Conservation (phyloP, 2,888 invertebrate genomes). For the Apamea monoglypha region DNA sequence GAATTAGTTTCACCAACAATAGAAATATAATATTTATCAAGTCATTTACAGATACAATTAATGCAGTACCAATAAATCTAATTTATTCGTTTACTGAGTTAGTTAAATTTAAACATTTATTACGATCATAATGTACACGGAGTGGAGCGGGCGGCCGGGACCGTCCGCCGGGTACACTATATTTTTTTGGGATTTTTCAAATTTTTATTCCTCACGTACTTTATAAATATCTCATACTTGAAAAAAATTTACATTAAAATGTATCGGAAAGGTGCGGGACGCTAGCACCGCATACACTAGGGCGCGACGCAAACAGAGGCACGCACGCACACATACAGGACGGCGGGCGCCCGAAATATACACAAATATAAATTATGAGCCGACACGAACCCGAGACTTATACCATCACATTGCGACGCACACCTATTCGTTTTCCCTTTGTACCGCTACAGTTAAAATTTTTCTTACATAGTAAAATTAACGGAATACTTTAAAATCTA, state of each 20-base stretch:
- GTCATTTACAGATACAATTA: conserved; percentile 89
- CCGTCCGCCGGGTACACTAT: conserved; percentile 77
- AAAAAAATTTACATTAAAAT: conserved; percentile 89
- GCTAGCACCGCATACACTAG: conserved; percentile 74
- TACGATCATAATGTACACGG: conserved; percentile 83
- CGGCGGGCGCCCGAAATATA: conserved; percentile 72
- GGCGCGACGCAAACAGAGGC: conserved; percentile 72
- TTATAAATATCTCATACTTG: conserved; percentile 90
- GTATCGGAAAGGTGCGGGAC: conserved; percentile 84
- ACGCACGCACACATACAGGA: conserved; percentile 75
- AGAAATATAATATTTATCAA: conserved; percentile 89
- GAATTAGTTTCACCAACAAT: conserved; percentile 88
- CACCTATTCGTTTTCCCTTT: conserved; percentile 86
- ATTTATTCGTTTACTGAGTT: conserved; percentile 89
- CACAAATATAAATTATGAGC: conserved; percentile 83
- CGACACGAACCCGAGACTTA: conserved; percentile 80
- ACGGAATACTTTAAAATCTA: conserved; percentile 90
- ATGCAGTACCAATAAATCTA: conserved; percentile 89
- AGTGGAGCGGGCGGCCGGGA: conserved; percentile 68
- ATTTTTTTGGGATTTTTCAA: conserved; percentile 83
- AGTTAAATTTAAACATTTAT: conserved; percentile 86
- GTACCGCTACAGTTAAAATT: conserved; percentile 87
- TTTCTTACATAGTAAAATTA: conserved; percentile 89
- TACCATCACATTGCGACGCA: conserved; percentile 87
- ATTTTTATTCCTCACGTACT: conserved; percentile 88